phyloP scores from a whole-genome alignment of 2,797 vertebrate genomes.

The Catamblyrhynchus diadema region DNA sequence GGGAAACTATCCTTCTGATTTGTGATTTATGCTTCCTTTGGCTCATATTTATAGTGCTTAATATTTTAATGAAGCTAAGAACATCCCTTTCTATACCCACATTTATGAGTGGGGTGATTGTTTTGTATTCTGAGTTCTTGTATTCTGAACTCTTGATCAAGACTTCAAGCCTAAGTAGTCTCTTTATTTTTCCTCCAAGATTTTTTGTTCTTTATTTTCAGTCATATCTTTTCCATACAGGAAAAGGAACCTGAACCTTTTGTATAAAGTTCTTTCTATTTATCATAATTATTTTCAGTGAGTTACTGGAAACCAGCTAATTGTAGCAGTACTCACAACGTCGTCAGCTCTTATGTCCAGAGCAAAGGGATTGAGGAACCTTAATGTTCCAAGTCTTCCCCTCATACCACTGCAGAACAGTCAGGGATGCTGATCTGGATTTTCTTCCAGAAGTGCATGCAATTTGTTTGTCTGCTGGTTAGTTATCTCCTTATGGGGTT shows the following conservation, averaged over 20 bases:
- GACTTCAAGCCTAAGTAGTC: background rate
- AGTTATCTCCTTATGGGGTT: background rate
- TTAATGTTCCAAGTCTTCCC: background rate
- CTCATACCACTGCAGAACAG: background rate
- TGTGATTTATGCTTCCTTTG: background rate
- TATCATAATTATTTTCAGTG: background rate
- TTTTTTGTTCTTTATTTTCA: background rate
- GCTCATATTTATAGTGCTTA: background rate
- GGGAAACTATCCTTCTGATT: background rate
- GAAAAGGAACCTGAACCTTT: background rate
- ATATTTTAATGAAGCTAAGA: background rate
- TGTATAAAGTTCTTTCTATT: background rate
- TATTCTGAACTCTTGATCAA: background rate
- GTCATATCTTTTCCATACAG: background rate
- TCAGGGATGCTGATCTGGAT: background rate
- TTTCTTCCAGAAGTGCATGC: background rate
- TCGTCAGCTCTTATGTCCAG: background rate
- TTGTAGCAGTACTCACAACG: background rate
- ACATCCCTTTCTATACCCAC: background rate
- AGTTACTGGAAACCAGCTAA: background rate
- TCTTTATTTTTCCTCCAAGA: background rate
- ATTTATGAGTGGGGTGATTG: background rate
- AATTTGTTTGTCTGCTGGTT: background rate
- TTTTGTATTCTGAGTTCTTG: background rate
- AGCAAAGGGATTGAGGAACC: background rate